phyloP scores from a whole-genome alignment of 2,888 invertebrate species.

The Nymphalis polychloros region DNA sequence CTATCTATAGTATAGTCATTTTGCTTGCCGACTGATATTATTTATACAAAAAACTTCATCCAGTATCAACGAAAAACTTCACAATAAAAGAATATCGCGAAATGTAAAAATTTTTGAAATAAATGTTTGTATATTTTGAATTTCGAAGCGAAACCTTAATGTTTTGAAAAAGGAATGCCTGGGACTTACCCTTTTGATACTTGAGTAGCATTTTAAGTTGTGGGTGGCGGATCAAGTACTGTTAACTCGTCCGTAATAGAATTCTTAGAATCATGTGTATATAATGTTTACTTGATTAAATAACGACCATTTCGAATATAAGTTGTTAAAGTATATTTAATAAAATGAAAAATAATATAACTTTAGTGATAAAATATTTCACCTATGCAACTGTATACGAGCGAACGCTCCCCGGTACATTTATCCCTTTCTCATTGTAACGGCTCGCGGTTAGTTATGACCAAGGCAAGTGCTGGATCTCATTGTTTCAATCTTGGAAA shows the following conservation, averaged over 20 bases:
- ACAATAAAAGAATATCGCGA: not conserved
- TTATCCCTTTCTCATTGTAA: slow-evolving; percentile 56
- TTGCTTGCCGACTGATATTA: not conserved
- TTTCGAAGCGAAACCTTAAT: not conserved
- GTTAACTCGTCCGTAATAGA: not conserved
- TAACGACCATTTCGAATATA: not conserved
- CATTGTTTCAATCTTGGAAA: slow-evolving; percentile 50
- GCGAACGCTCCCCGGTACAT: slow-evolving; percentile 22
- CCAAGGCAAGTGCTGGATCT: slow-evolving; percentile 52
- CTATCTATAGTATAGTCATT: slow-evolving; percentile 42
- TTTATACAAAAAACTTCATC: not conserved
- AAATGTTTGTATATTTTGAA: not conserved
- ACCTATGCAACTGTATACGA: slow-evolving; percentile 21
- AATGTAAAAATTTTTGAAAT: not conserved
- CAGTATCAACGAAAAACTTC: not conserved
- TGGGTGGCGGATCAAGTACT: not conserved
- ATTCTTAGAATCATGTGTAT: not conserved
- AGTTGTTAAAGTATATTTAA: slow-evolving; percentile 3
- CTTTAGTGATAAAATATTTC: slow-evolving; percentile 15
- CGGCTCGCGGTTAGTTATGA: slow-evolving; percentile 63
- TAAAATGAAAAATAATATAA: slow-evolving; percentile 6
- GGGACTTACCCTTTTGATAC: no score
- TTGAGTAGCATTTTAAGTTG: not conserved
- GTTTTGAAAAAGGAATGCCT: no score
- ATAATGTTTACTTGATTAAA: not conserved